These are phyloP conservation scores for Calyptommatus sinebrachiatus DNA, from an alignment of 2,113 vertebrate species.

Conservation along the genomic window DNA sequence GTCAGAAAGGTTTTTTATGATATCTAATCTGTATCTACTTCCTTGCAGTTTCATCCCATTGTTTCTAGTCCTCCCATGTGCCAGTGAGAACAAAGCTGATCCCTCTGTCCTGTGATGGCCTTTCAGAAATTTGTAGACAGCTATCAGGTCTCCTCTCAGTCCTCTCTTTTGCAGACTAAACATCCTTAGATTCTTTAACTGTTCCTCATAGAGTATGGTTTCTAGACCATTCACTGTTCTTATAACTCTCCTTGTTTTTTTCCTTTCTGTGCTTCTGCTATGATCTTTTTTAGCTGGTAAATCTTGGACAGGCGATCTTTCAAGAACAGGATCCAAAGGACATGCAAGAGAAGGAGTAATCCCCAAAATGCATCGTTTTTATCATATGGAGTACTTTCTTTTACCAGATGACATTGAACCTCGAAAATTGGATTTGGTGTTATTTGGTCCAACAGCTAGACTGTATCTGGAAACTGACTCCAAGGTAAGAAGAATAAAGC, in stretches of 20 bases:
- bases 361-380: constrained; percentile 64
- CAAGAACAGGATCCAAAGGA: constrained; percentile 18
- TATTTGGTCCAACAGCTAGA: constrained; percentile 73
- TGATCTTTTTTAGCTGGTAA: constrained; percentile 53
- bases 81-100: no score
- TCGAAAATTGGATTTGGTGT: constrained; percentile 70
- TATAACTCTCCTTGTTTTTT: neutral
- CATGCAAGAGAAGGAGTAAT: neutral
- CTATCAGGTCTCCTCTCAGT: no score
- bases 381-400: constrained; percentile 78
- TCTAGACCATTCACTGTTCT: no score
- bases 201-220: no score
- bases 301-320: neutral
- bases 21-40: no score
- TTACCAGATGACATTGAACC: constrained; percentile 72
- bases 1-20: no score
- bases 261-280: neutral
- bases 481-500: constrained; percentile 67
- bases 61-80: no score
- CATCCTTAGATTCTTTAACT: no score
- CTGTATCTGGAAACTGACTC: constrained; percentile 72
- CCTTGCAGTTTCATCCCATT: no score
- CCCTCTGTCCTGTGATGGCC: no score
- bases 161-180: no score
- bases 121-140: no score